Evolutionary conservation across 2,113 vertebrate genomes (phyloP).

Genomic region (Centrocercus urophasianus): DNA sequence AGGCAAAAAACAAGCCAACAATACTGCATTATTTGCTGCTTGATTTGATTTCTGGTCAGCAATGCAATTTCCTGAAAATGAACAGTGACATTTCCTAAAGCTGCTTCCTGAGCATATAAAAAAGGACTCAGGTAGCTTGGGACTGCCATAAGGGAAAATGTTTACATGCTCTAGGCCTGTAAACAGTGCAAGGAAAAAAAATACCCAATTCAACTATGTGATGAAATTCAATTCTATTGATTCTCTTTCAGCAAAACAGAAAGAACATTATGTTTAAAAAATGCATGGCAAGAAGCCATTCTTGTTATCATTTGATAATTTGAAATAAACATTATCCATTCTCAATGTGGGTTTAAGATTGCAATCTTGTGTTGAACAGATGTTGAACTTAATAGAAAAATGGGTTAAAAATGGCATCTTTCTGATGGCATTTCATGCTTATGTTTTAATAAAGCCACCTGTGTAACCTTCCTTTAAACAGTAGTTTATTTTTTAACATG

Average conservation of each 20-base stretch:
- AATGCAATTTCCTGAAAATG: conserved; percentile 4
- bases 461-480: background rate
- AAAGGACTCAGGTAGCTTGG: background rate
- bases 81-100: conserved; percentile 45
- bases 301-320: background rate
- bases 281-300: background rate
- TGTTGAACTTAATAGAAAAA: background rate
- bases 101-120: conserved; percentile 27
- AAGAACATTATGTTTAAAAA: background rate
- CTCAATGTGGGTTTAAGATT: background rate
- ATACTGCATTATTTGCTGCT: background rate
- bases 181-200: background rate
- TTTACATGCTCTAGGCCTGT: background rate
- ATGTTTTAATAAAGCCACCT: background rate
- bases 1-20: conserved; percentile 24
- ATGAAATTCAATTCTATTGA: background rate
- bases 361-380: background rate
- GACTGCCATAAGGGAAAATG: background rate
- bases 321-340: background rate
- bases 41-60: conserved; percentile 54
- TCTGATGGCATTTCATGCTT: background rate
- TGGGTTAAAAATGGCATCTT: background rate
- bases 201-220: background rate
- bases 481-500: background rate
- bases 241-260: background rate